phyloP scores from a whole-genome alignment of 2,797 vertebrate genomes.

The Galagoides demidoff region DNA sequence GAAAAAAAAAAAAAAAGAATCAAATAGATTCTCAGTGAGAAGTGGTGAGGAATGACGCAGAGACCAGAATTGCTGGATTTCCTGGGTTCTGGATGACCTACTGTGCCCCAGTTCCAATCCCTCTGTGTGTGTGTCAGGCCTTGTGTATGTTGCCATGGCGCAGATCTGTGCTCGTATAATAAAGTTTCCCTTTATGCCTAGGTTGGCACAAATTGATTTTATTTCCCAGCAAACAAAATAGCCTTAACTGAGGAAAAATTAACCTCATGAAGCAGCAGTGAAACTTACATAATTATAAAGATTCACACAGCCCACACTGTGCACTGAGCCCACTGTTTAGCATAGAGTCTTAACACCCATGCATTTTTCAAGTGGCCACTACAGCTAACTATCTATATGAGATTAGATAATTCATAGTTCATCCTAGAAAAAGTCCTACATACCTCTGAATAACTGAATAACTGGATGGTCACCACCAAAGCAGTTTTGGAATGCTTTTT shows the following conservation, averaged over 20 bases:
- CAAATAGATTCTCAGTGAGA: not conserved
- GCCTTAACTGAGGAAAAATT: not conserved
- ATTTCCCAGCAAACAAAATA: not conserved
- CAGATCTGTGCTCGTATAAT: not conserved
- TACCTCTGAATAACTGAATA: no score
- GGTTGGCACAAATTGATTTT: not conserved
- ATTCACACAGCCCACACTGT: not conserved
- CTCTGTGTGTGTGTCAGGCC: not conserved
- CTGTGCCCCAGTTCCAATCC: not conserved
- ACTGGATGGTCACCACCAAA: no score
- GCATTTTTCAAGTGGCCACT: not conserved
- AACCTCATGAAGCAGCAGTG: not conserved
- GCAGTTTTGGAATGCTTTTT: no score
- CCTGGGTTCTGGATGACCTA: not conserved
- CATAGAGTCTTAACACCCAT: not conserved
- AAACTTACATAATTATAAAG: not conserved
- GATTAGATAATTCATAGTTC: no score
- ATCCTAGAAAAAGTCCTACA: no score
- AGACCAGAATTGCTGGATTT: not conserved
- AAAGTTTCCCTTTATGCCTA: not conserved
- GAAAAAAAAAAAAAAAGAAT: not conserved
- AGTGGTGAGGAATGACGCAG: not conserved
- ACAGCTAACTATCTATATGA: not conserved
- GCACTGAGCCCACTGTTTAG: not conserved
- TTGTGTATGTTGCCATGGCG: not conserved